These are phyloP conservation scores for Onychorhynchus coronatus DNA, from an alignment of 2,113 vertebrate genomes.

Conservation along the genomic window DNA sequence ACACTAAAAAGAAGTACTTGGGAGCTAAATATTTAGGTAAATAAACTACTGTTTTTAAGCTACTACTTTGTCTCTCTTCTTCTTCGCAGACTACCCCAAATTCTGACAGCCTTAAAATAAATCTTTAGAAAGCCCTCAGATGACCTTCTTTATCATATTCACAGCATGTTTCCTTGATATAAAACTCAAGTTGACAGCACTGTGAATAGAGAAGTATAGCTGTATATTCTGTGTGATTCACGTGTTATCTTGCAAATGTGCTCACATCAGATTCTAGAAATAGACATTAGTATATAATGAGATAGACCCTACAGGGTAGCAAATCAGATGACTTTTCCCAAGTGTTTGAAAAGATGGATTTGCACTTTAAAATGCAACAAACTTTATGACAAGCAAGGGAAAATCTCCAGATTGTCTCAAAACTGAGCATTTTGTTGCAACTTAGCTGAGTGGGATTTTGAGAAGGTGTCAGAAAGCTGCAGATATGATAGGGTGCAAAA, in stretches of 20 bases:
- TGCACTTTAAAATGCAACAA: constrained; percentile 11
- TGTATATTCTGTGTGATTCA: constrained; percentile 23
- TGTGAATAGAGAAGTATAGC: constrained; percentile 1
- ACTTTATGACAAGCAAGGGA: constrained; percentile 32
- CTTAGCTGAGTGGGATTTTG: constrained; percentile 24
- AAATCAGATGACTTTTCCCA: constrained; percentile 8
- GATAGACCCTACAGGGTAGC: neutral
- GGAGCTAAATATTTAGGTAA: neutral
- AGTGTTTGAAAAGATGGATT: neutral
- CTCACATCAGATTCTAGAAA: constrained; percentile 25
- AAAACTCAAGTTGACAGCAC: constrained; percentile 30
- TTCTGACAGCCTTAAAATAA: constrained; percentile 32
- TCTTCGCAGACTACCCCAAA: neutral
- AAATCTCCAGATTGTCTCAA: constrained; percentile 57
- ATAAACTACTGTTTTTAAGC: neutral
- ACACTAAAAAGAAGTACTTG: neutral
- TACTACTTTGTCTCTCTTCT: neutral
- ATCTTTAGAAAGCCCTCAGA: neutral
- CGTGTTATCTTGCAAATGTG: constrained; percentile 31
- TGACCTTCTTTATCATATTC: constrained; percentile 17
- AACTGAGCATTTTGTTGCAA: constrained; percentile 38
- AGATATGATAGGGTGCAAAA: neutral
- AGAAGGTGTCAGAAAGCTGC: neutral
- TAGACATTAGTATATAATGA: neutral
- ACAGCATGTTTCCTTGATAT: neutral